These are phyloP conservation scores for Hippocampus barbouri DNA, from an alignment of 2,113 vertebrate species.

Conservation along the genomic window DNA sequence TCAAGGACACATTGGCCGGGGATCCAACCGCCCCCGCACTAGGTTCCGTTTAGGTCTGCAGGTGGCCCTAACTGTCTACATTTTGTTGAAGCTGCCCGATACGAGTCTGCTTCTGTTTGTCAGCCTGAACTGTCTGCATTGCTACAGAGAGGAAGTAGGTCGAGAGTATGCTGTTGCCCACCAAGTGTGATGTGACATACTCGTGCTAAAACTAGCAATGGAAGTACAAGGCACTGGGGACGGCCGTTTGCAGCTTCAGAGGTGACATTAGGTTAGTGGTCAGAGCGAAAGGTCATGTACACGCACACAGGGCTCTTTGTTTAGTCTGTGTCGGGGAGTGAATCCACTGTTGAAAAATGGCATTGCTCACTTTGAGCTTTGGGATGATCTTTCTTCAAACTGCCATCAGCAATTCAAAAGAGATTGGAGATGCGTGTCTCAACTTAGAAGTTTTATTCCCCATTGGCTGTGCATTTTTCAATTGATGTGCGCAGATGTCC, in stretches of 20 bases:
- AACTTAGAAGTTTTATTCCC: no score
- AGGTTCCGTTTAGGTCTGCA: neutral
- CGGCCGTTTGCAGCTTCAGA: slow-evolving; percentile 32
- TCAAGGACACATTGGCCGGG: no score
- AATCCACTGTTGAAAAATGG: neutral
- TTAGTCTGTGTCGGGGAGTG: neutral
- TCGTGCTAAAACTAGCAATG: slow-evolving; percentile 62
- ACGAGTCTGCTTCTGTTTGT: slow-evolving; percentile 12
- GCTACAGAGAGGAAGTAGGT: neutral
- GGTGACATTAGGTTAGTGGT: slow-evolving; percentile 27
- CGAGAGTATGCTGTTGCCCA: slow-evolving; percentile 25
- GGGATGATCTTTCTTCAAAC: neutral
- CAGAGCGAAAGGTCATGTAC: slow-evolving; percentile 24
- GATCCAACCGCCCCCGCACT: no score
- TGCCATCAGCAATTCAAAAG: neutral
- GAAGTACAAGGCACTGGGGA: slow-evolving; percentile 48
- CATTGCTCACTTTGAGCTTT: neutral
- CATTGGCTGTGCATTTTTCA: no score
- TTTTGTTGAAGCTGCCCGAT: neutral
- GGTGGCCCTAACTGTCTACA: neutral
- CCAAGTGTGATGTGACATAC: slow-evolving; percentile 58
- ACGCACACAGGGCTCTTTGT: slow-evolving; percentile 36
- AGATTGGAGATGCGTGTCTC: no score
- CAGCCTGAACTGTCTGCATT: slow-evolving; percentile 1
- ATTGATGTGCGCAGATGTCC: no score